These are phyloP conservation scores for Axinella damicornis DNA, from an alignment of 37 sponge, comb jelly and placozoan genomes.

Conservation along the genomic window DNA sequence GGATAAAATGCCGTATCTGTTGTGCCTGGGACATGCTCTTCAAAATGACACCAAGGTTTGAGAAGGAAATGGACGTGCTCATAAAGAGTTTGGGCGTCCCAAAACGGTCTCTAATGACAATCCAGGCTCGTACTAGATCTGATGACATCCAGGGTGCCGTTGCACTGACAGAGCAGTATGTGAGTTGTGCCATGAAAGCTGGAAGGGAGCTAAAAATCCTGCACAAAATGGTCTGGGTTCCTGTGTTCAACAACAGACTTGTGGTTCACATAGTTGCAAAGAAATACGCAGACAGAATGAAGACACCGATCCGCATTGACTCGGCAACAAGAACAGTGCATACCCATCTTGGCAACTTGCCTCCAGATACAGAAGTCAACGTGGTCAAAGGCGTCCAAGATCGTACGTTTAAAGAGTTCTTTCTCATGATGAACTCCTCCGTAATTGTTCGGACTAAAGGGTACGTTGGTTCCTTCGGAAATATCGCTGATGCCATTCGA, in stretches of 20 bases:
- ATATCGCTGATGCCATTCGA: conserved; percentile 60
- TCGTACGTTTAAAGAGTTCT: conserved; percentile 61
- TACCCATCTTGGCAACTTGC: conserved; percentile 60
- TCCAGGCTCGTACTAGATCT: conserved; percentile 25
- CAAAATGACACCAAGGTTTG: conserved; percentile 38
- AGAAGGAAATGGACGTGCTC: conserved; percentile 43
- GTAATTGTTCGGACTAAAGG: conserved; percentile 55
- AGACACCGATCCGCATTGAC: conserved; percentile 47
- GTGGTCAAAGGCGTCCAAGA: conserved; percentile 34
- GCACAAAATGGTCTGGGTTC: background rate
- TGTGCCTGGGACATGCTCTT: conserved; percentile 65
- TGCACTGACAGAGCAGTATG: background rate
- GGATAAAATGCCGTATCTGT: conserved; percentile 55
- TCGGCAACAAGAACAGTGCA: conserved; percentile 56
- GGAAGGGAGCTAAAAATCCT: conserved; percentile 8
- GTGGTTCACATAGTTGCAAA: conserved; percentile 40
- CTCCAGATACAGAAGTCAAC: conserved; percentile 32
- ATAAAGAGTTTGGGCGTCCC: conserved; percentile 27
- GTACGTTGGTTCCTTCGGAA: conserved; percentile 43
- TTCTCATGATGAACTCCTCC: conserved; percentile 56
- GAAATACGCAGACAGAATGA: conserved; percentile 21
- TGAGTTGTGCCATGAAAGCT: conserved; percentile 48
- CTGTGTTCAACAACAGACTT: conserved; percentile 45
- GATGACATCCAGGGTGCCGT: conserved; percentile 26
- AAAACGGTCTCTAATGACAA: conserved; percentile 9